Conservation (phyloP, 2,888 invertebrate genomes). For the Andrena minutula region DNA sequence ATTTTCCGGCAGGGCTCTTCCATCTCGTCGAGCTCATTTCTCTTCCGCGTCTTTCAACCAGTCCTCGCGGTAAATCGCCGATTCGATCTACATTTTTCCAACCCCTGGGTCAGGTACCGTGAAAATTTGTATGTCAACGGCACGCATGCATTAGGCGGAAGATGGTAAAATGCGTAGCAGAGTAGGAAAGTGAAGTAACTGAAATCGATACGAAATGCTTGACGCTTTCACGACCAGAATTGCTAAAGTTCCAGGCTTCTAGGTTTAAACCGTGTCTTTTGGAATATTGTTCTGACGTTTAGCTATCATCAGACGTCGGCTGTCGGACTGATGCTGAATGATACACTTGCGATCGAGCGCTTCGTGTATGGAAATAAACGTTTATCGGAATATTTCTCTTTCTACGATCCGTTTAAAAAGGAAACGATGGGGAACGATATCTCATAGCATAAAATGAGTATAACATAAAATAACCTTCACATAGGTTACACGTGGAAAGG, state of each 20-base stretch:
- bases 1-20: constrained; percentile 50
- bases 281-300: too few species aligned
- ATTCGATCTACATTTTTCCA: constrained; percentile 41
- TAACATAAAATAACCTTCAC: background rate
- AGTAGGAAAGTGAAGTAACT: background rate
- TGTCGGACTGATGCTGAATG: too few species aligned
- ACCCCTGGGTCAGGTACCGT: background rate
- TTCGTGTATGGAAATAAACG: constrained; percentile 10
- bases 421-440: background rate
- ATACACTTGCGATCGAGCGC: too few species aligned
- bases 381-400: background rate
- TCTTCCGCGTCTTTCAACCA: constrained; percentile 41
- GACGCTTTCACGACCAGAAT: too few species aligned
- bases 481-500: background rate
- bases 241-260: too few species aligned
- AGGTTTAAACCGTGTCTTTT: too few species aligned
- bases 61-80: constrained; percentile 23
- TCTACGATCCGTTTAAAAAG: background rate
- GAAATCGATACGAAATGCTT: background rate
- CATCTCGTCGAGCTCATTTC: constrained; percentile 53
- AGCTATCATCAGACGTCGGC: too few species aligned
- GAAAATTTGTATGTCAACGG: constrained; percentile 16
- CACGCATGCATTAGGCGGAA: background rate
- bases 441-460: background rate
- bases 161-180: background rate